phyloP scores from a whole-genome alignment of 2,888 invertebrate species.

The Sinodicranocentrus sp. region DNA sequence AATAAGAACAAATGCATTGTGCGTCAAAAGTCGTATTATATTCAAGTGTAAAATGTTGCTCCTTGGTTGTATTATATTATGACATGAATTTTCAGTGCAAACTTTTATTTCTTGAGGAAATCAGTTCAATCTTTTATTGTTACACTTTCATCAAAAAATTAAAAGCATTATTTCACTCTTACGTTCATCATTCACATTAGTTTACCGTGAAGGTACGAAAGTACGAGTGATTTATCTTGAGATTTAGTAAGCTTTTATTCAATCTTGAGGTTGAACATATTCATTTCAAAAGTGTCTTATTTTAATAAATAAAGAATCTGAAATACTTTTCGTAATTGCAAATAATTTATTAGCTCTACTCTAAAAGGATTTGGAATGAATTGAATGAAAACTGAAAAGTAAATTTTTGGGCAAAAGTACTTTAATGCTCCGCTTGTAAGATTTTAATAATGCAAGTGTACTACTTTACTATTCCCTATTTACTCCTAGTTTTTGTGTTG shows the following conservation, averaged over 20 bases:
- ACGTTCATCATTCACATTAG: too few species aligned
- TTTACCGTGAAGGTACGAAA: constrained; percentile 11
- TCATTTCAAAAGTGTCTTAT: not conserved
- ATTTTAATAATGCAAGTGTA: constrained; percentile 10
- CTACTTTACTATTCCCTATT: too few species aligned
- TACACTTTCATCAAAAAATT: constrained; percentile 49
- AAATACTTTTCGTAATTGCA: constrained; percentile 33
- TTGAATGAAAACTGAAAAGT: constrained; percentile 15
- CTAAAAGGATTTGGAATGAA: constrained; percentile 7
- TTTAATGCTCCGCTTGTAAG: not conserved
- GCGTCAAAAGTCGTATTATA: too few species aligned
- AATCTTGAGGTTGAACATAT: too few species aligned
- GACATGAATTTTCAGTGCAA: too few species aligned
- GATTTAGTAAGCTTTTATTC: not conserved
- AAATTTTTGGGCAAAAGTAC: constrained; percentile 11
- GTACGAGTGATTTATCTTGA: constrained; percentile 44
- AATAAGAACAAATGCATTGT: too few species aligned
- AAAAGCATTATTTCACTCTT: not conserved
- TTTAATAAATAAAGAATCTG: constrained; percentile 20
- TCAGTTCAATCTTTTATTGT: constrained; percentile 22
- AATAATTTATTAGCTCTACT: constrained; percentile 4
- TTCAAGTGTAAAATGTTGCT: too few species aligned
- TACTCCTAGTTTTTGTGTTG: too few species aligned
- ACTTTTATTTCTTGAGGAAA: too few species aligned
- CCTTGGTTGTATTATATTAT: too few species aligned